Base-by-base conservation (phyloP, 23 tunicate species). In the Clavelina lepadiformis region DNA sequence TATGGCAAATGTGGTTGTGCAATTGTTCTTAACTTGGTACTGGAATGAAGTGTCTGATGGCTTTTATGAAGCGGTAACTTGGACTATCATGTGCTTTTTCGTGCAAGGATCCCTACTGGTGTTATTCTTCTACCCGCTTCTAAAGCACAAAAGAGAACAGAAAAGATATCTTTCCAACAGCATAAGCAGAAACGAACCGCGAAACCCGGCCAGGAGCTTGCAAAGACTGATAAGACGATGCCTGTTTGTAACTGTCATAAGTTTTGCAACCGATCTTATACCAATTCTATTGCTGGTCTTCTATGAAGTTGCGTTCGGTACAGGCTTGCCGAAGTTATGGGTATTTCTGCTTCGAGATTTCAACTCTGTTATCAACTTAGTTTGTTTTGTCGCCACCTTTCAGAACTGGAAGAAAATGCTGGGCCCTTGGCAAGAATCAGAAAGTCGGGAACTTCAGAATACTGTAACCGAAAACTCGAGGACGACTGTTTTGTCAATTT, bases 81-180 rank as follows among this genome's bases (percentile, higher is more conserved):
- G 91, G 91, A 65, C 75, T n/a, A 22, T 75, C 11, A 63, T 69
- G 4, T 83, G 91, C 31, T 19, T 74, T 15, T 45, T 75, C 45
- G 82, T 83, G 19, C 91, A 83, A 61, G 63, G 71, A 1, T 55
- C 74, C 1, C 64, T 83, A 5, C 44, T 83, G 20, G 29, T 66
- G 7, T 57, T 83, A 27, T 83, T 83, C 61, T 31, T 83, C 5
- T 83, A 83, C 50, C 91, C 91, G 8, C 65, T 83, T 19, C 53
- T 45, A 47, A 67, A 57, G 0, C 82, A 60, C 22, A 49, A 38
- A 5, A 28, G 56, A 7, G 71, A 67, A 46, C 1, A 66, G 28
- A 59, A 61, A 47, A 38, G 62, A 5, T 24, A n/a, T n/a, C n/a
- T 23, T 8, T 24, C 62, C 4, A n/a, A n/a, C n/a, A n/a, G n/a